phyloP scores from a whole-genome alignment of 64 coral and sea anemone genomes.

The Stylophora pistillata region DNA sequence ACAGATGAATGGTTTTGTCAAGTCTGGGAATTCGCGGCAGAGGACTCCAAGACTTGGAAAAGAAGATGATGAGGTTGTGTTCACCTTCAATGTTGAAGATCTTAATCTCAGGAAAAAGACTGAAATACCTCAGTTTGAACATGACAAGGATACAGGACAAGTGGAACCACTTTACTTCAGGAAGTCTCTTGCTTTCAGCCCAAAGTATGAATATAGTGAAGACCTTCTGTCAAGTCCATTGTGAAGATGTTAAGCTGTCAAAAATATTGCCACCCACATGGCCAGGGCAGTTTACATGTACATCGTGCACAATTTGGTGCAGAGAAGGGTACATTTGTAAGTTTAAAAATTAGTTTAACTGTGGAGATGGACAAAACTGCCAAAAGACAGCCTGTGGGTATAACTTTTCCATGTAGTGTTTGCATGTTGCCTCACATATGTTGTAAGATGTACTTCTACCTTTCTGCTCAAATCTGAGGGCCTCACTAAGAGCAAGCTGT shows the following conservation, averaged over 20 bases:
- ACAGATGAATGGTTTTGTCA: constrained; percentile 36
- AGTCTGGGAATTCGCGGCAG: neutral
- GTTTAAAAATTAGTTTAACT: too few relatives aligned
- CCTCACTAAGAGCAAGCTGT: too few relatives aligned
- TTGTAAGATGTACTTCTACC: too few relatives aligned
- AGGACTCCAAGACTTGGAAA: constrained; percentile 32
- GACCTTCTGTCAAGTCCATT: constrained; percentile 87
- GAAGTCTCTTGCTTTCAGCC: constrained; percentile 91
- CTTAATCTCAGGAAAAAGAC: constrained; percentile 72
- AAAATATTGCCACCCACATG: neutral
- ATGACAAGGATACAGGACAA: constrained; percentile 44
- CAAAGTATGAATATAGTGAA: constrained; percentile 68
- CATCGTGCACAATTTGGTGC: too few relatives aligned
- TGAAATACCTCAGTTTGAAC: constrained; percentile 50
- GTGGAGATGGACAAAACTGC: too few relatives aligned
- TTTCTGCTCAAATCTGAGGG: too few relatives aligned
- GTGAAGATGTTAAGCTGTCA: neutral
- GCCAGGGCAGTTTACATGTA: neutral
- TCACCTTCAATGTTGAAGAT: constrained; percentile 85
- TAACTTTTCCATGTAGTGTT: too few relatives aligned
- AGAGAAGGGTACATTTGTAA: too few relatives aligned
- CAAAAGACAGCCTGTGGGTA: too few relatives aligned
- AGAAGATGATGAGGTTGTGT: constrained; percentile 61
- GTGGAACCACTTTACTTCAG: constrained; percentile 83
- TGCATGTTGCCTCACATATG: too few relatives aligned